Evolutionary conservation across 2,797 vertebrate genomes (phyloP), one percentile per base, ranked within the genome.

Genomic region (Gallinago stenura): DNA sequence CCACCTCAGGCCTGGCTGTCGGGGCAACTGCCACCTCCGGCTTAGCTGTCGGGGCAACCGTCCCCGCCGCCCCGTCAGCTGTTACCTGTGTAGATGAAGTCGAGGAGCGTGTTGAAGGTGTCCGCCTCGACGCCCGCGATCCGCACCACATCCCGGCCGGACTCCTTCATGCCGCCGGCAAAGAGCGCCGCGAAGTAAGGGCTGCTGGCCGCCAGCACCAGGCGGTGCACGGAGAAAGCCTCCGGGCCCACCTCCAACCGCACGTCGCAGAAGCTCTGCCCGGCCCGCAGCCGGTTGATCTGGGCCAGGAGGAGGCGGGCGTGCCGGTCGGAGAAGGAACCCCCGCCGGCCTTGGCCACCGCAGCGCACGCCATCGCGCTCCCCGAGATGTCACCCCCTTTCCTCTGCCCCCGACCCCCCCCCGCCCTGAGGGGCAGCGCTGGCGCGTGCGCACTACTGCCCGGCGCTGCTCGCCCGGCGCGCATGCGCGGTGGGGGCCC

Each of bases 151-250:
- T 99, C 98, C 96, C 99, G 98, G 26, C 98, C 98, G 10, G 98
- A 98, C 89, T 99, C 99, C 78, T 98, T 99, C 99, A 99, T 99
- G 51, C 99, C 98, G 24, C 99, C 98, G 4, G 99, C 98, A 93
- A 99, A 99, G 58, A 99, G 98, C 70, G 99, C 99, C 8, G 99
- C 98, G 96, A 99, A 99, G 94, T 99, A 99, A 0, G 99, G 99
- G 92, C 99, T 99, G 97, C 99, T 99, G 58, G 99, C 99, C 51
- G 99, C 99, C 45, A 99, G 98, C 83, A 99, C 99, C 95, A 99
- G 96, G 25, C 99, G 98, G 91, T 99, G 99, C 72, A 99, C 99
- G 82, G 96, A 97, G 96, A 99, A 99, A 66, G 98, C 97, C 57
- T 97, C 97, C 28, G 97, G 96, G 9, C 99, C 99, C 11, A 99